Base-by-base conservation (phyloP, 2,113 vertebrate species). In the Leptobrachium leishanense region DNA sequence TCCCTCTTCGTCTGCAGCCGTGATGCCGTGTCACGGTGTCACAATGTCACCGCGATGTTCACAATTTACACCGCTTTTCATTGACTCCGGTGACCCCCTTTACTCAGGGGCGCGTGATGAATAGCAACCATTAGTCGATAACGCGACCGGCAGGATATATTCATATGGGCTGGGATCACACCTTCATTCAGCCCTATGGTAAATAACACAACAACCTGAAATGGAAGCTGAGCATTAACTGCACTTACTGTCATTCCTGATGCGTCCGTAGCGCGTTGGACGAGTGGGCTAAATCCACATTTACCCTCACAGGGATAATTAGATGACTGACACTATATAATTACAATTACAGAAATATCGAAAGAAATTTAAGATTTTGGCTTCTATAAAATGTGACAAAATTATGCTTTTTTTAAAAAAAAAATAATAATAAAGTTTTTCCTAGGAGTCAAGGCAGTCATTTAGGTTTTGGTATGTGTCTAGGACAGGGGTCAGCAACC, bases 271-370 rank as follows among this genome's bases (percentile, higher is more conserved):
- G 54, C 59, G 67, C 59, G 55, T 62, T 31, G 20, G 46, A 67
- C 31, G 63, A 80, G 43, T n/a, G 13, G 44, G 44, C 67, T 74
- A 80, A 72, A 74, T 44, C 41, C 41, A 65, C 70, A 50, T 66
- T 43, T 72, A 72, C 68, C 65, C 2, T 63, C 62, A 80, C 66
- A 74, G 74, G n/a, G 43, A 40, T 72, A 6, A 53, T 62, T 59
- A 20, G 13, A 50, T 20, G 42, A 74, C 54, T 74, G 64, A 74
- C 72, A 74, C 64, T 50, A 15, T 57, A 46, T 81, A 81, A 81
- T 81, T 81, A 71, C 72, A 81, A 81, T 81, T 74, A 81, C 70
- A 43, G 41, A 2, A n/a, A 74, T 74, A 59, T 68, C 59, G 62
- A 44, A 69, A 8, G 68, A 68, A 67, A 54, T 68, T 13, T 41